Evolutionary conservation across 2,797 vertebrate species (phyloP).

Genomic region (Morus bassanus): DNA sequence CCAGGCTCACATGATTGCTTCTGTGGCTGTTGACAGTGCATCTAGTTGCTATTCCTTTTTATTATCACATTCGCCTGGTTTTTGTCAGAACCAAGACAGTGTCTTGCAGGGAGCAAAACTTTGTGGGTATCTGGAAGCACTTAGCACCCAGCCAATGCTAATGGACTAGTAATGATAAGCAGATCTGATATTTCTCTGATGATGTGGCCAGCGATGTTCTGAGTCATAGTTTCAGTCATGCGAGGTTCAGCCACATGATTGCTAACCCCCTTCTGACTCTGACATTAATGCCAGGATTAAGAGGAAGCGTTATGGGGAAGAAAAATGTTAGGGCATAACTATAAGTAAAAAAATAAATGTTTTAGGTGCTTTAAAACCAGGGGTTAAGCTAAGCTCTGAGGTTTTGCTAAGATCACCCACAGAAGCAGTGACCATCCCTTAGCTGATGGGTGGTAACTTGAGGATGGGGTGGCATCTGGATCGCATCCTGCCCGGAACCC

Average conservation of each 20-base stretch:
- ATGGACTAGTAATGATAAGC: neutral
- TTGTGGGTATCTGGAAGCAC: neutral
- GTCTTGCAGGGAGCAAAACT: neutral
- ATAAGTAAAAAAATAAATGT: neutral
- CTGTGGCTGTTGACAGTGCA: neutral
- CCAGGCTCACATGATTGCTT: neutral
- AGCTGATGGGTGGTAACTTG: neutral
- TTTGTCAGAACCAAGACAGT: neutral
- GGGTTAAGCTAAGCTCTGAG: neutral
- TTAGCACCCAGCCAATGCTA: neutral
- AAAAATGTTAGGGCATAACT: neutral
- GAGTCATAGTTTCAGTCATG: constrained; percentile 31
- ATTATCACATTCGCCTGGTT: neutral
- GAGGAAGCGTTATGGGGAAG: neutral
- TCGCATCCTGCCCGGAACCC: neutral
- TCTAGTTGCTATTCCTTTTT: neutral
- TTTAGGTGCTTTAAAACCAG: neutral
- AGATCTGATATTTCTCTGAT: neutral
- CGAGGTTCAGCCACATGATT: neutral
- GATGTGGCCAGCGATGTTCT: neutral
- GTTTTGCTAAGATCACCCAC: neutral
- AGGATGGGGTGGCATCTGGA: neutral
- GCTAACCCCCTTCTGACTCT: neutral
- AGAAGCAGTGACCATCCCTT: neutral
- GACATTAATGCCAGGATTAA: neutral